These are phyloP conservation scores for Chlamydotis undulata DNA, from an alignment of 2,113 vertebrate genomes.

Conservation along the genomic window DNA sequence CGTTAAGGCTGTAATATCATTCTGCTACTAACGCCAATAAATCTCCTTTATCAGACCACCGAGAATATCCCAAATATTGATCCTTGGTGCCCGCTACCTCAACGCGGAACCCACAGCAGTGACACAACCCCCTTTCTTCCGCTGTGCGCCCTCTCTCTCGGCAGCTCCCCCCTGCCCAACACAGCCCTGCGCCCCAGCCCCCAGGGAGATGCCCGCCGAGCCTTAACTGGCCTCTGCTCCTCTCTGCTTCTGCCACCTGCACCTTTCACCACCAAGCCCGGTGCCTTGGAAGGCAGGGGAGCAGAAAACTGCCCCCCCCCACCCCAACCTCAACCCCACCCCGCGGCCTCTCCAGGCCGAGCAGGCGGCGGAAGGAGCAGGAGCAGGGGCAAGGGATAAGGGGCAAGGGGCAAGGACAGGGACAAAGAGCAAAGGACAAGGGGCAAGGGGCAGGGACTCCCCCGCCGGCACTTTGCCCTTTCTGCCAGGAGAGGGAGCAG, in stretches of 20 bases:
- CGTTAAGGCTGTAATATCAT: not conserved
- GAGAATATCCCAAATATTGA: not conserved
- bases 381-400: too few species aligned
- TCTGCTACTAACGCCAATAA: not conserved
- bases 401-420: too few species aligned
- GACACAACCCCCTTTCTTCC: not conserved
- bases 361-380: not conserved
- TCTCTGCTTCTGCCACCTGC: not conserved
- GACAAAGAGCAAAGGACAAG: too few species aligned
- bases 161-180: rapidly evolving
- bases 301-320: too few species aligned
- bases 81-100: not conserved
- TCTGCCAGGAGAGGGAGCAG: constrained; percentile 44
- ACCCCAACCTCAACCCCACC: too few species aligned
- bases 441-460: not conserved
- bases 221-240: rapidly evolving
- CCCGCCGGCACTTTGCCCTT: not conserved
- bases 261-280: rapidly evolving
- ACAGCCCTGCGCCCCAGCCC: not conserved
- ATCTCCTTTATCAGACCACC: not conserved
- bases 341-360: not conserved
- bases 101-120: rapidly evolving
- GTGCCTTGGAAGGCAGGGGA: too few species aligned
- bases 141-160: rapidly evolving
- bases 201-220: rapidly evolving